Percentiles rank a stretch among this genome's conserved stretches.
Evolutionary conservation across 2,888 invertebrate genomes (phyloP).

Genomic region (Tricholauxania praeusta): DNA sequence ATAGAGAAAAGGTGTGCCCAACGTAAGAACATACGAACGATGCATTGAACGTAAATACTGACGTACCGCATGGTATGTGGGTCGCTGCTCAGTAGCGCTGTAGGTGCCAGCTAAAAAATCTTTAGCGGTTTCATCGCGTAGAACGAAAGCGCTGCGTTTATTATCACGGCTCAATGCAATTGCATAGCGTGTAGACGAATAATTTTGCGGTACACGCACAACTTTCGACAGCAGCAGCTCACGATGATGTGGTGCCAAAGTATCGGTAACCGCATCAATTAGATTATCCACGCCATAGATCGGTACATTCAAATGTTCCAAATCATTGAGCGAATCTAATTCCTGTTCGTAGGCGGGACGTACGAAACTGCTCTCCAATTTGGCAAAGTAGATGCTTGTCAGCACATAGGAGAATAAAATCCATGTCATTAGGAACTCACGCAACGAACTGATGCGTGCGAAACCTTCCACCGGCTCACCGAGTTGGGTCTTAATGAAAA

Average conservation of each 20-base stretch:
- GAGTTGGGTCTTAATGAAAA: constrained; percentile 57
- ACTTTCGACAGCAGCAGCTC: constrained; percentile 40
- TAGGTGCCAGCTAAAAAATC: constrained; percentile 58
- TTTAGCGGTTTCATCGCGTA: constrained; percentile 57
- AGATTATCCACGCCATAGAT: constrained; percentile 51
- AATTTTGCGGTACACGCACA: constrained; percentile 44
- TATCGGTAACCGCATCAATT: constrained; percentile 45
- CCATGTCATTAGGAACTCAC: constrained; percentile 60
- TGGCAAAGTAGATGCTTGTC: constrained; percentile 60
- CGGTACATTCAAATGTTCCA: constrained; percentile 46
- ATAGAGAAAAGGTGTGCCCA: constrained; percentile 57
- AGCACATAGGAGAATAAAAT: constrained; percentile 62
- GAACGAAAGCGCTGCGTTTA: constrained; percentile 50
- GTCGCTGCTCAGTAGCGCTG: constrained; percentile 52
- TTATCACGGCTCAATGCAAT: constrained; percentile 20
- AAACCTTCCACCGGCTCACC: constrained; percentile 57
- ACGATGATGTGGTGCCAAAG: constrained; percentile 47
- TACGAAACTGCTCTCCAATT: constrained; percentile 63
- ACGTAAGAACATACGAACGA: constrained; percentile 55
- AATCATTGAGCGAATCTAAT: constrained; percentile 54
- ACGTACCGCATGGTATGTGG: constrained; percentile 60
- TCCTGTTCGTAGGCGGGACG: constrained; percentile 58
- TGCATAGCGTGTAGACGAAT: constrained; percentile 16
- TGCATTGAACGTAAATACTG: constrained; percentile 58
- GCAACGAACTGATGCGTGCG: constrained; percentile 54